Percentiles rank a stretch among this genome's conserved stretches.
Evolutionary conservation across 2,888 invertebrate genomes (phyloP).

Genomic region (Tricholauxania praeusta): DNA sequence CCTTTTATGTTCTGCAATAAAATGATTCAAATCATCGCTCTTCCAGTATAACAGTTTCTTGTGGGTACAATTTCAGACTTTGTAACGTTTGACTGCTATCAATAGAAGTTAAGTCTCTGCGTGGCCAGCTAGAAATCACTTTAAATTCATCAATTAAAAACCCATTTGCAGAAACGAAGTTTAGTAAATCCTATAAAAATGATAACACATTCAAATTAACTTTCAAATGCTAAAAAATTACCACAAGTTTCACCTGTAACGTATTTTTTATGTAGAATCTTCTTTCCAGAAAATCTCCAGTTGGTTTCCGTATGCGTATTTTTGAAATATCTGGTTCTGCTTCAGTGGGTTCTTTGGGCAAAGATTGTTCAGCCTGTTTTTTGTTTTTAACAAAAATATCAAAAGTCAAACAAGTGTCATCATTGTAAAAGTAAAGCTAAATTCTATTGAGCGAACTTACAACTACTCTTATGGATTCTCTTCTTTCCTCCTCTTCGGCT

Average conservation of each 20-base stretch:
- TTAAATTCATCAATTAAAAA: slow-evolving; percentile 90
- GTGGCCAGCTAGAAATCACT: slow-evolving; percentile 93
- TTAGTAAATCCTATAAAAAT: slow-evolving; percentile 75
- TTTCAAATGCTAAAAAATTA: not conserved
- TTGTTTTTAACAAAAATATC: slow-evolving; percentile 24
- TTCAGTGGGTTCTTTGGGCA: slow-evolving; percentile 79
- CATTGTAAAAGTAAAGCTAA: not conserved
- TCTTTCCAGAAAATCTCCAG: slow-evolving; percentile 80
- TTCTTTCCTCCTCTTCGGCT: slow-evolving; percentile 77
- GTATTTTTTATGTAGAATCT: slow-evolving; percentile 73
- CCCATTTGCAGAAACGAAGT: slow-evolving; percentile 90
- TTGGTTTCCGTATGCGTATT: slow-evolving; percentile 86
- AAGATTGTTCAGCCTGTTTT: slow-evolving; percentile 72
- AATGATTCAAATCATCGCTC: slow-evolving; percentile 79
- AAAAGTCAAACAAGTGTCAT: not conserved
- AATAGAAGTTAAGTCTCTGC: slow-evolving; percentile 90
- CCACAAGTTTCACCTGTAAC: slow-evolving; percentile 69
- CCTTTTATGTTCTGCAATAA: not conserved
- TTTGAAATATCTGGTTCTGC: slow-evolving; percentile 74
- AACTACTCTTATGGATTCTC: slow-evolving; percentile 73
- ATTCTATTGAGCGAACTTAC: slow-evolving; percentile 48
- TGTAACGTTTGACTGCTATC: slow-evolving; percentile 81
- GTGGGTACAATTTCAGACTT: slow-evolving; percentile 88
- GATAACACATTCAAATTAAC: not conserved
- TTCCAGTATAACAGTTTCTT: slow-evolving; percentile 95